Evolutionary conservation across 2,888 invertebrate genomes (phyloP), one percentile per base, ranked within the genome.

Genomic region (Tetragonula carbonaria): DNA sequence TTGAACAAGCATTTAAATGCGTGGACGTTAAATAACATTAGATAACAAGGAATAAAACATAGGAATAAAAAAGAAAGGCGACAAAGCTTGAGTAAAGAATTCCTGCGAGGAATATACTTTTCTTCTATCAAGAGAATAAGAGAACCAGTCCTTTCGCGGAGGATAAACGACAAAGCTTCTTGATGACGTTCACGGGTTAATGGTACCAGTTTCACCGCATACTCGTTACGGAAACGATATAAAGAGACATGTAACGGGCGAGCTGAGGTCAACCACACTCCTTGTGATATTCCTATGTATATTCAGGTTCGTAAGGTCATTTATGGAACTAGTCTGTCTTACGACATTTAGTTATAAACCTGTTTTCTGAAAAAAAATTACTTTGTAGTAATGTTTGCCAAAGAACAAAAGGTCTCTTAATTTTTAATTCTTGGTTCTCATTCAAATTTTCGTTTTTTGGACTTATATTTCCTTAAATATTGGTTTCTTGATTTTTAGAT

Each of bases 181-280:
- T 74, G 84, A 84, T 83, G 74, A 82, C 87, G 74, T 87, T 55
- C 85, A n/a, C 85, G 81, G 87, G 89, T 90, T 92, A 92, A 92
- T 92, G 91, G 91, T 89, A 91, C 92, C 86, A 91, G 92, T 92
- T 92, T 91, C 91, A 89, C 91, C 86, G 87, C 81, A 83, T 81
- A 86, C 90, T 91, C 89, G 90, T 92, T 92, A 91, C 86, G 90
- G 87, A 90, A 89, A 90, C 89, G 88, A 90, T 90, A 87, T 71
- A 86, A 88, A 90, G 88, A 82, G 82, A 82, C 86, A 71, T 76
- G 77, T 89, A 91, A 91, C 91, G 86, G 86, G 87, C 82, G 80
- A 89, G 86, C 88, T 87, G 89, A 91, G 88, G 87, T 84, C 85
- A 76, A 84, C 87, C 80, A 86, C 87, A 72, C 11, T n/a, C 84